phyloP scores from a whole-genome alignment of 1,140 invertebrate species.

The Zaprionus tsacasi region DNA sequence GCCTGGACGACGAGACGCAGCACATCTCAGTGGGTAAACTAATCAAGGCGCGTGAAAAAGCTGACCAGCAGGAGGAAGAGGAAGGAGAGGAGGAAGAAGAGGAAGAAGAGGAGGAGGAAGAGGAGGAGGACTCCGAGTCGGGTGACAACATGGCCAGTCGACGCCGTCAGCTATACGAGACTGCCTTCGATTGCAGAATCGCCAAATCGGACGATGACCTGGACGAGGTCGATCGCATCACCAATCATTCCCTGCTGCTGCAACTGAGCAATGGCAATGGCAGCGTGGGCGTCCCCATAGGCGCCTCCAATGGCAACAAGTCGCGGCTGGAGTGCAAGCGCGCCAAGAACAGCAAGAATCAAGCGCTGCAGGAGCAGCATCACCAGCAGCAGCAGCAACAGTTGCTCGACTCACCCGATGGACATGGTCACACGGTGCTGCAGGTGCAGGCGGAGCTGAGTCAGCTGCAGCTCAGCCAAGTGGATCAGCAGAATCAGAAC shows the following conservation, averaged over 20 bases:
- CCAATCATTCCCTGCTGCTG: constrained; percentile 90
- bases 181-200: constrained; percentile 94
- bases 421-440: constrained; percentile 53
- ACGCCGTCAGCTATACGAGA: constrained; percentile 92
- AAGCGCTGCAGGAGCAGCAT: constrained; percentile 69
- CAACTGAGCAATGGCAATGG: constrained; percentile 85
- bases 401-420: constrained; percentile 32
- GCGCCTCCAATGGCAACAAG: constrained; percentile 22
- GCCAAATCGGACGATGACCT: constrained; percentile 92
- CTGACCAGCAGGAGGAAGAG: constrained; percentile 47
- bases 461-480: constrained; percentile 84
- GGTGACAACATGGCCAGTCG: constrained; percentile 81
- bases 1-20: constrained; percentile 78
- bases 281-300: neutral
- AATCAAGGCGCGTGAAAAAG: constrained; percentile 14
- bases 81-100: constrained; percentile 36
- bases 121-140: constrained; percentile 33
- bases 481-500: constrained; percentile 74
- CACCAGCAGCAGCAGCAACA: constrained; percentile 22
- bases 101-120: constrained; percentile 13
- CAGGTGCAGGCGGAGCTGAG: constrained; percentile 85
- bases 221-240: constrained; percentile 91
- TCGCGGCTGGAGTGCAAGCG: constrained; percentile 76
- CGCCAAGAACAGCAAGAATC: constrained; percentile 79
- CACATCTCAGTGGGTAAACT: constrained; percentile 55